Base-by-base conservation (phyloP, 2,797 vertebrate genomes). In the Pseudochromis fuscus region DNA sequence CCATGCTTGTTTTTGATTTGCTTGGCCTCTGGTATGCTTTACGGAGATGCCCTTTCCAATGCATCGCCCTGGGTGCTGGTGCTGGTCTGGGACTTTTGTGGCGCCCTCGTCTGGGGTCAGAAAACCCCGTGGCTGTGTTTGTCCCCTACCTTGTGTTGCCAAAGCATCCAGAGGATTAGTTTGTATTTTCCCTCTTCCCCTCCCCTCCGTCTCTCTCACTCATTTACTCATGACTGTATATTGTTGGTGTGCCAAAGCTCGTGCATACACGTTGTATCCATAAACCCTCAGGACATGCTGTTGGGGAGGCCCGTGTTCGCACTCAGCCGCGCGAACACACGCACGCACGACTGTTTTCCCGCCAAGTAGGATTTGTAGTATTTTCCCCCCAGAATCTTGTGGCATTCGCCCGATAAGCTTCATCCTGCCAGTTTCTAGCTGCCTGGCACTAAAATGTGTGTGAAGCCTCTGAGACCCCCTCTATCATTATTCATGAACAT, bases 401-500 rank as follows among this genome's bases (percentile, higher is more conserved):
- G 83, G 88, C 87, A 82, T 88, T 78, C 78, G 69, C 81, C 77
- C 56, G 83, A 91, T 92, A 87, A 88, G 82, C 84, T 86, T 69
- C 64, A 60, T 85, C 77, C 83, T 90, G 85, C 83, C 84, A 89
- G 82, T 72, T 90, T 83, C 67, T 73, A 12, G 59, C 82, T 68
- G 75, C 74, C 85, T 90, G 87, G 88, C 86, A 60, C 82, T 33
- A 55, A 78, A 90, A 92, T 44, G 79, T 75, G 77, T 67, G 85
- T 67, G 72, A 84, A 85, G 82, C 90, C 79, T 82, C 64, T 2
- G 87, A 91, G 90, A 91, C 88, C 72, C 72, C 61, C 75, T 75
- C 87, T 27, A 87, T 87, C 87, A 88, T 89, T 90, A 87, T 89
- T 92, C 87, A 87, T 86, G 76, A 85, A 87, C 87, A 88, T 90